A percentile compares a stretch with the other conserved stretches of the same genome.
Conservation (phyloP, 2,797 vertebrate species). For the Poeciliopsis infans region DNA sequence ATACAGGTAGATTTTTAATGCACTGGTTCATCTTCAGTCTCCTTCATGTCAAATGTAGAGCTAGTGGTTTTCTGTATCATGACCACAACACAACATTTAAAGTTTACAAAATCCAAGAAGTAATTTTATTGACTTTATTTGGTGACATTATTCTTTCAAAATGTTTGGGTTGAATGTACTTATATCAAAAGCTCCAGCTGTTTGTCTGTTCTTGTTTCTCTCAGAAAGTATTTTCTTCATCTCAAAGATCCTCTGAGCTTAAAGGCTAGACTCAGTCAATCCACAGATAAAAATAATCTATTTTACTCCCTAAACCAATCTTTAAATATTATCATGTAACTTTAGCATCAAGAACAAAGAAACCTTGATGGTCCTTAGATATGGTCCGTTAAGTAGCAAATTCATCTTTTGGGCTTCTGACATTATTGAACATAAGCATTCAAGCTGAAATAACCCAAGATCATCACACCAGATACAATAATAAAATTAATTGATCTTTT, state of each 20-base stretch:
- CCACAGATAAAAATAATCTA: not conserved
- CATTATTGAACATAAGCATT: not conserved
- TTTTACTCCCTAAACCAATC: not conserved
- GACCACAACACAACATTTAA: not conserved
- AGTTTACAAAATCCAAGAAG: not conserved
- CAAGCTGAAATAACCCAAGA: not conserved
- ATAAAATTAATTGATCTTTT: no score
- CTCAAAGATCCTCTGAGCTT: not conserved
- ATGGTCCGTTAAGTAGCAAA: not conserved
- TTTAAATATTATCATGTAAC: not conserved
- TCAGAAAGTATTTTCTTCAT: not conserved
- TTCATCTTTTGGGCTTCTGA: not conserved
- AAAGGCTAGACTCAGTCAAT: not conserved
- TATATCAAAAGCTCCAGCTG: not conserved
- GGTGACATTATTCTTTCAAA: not conserved
- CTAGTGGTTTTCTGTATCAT: not conserved
- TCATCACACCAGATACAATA: not conserved
- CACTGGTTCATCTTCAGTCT: not conserved
- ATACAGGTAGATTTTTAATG: conserved; percentile 13
- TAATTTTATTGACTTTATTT: not conserved
- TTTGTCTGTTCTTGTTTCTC: not conserved
- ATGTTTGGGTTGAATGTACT: not conserved
- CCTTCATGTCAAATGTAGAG: not conserved
- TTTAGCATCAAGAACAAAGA: not conserved
- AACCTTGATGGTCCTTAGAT: not conserved